Percentiles rank a stretch among this genome's conserved stretches.
Evolutionary conservation across 2,797 vertebrate genomes (phyloP).

Genomic region (Sphenodon punctatus): DNA sequence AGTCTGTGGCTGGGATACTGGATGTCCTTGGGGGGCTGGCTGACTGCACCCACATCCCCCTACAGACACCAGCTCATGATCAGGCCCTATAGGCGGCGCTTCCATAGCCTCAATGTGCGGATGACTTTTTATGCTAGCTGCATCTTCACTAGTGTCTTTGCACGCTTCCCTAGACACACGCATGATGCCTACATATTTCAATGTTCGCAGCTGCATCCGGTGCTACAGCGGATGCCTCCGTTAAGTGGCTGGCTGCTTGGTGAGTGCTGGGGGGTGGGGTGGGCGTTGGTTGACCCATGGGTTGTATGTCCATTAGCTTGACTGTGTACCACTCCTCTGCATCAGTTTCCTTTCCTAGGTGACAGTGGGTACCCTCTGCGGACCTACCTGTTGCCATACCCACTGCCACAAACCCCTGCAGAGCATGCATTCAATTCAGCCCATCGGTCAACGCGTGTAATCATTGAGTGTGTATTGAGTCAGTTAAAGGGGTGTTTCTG

Average conservation of each 20-base stretch:
- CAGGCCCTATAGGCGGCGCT: slow-evolving; percentile 11
- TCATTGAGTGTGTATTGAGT: slow-evolving; percentile 5
- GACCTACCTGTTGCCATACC: too few species aligned
- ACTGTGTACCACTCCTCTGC: neutral
- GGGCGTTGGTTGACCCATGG: too few species aligned
- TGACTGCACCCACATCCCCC: slow-evolving; percentile 15
- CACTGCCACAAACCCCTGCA: neutral
- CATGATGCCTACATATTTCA: slow-evolving; percentile 11
- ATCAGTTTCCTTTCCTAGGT: neutral
- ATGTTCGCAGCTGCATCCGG: slow-evolving; percentile 6
- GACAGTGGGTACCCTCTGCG: too few species aligned
- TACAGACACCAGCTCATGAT: slow-evolving; percentile 5
- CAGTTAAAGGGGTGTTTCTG: slow-evolving; percentile 14
- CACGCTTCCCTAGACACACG: slow-evolving; percentile 13
- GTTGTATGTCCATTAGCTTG: neutral
- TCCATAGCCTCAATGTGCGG: slow-evolving; percentile 20
- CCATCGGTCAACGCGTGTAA: neutral
- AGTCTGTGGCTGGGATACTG: slow-evolving; percentile 10
- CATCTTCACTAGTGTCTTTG: slow-evolving; percentile 6
- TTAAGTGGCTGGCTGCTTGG: slow-evolving; percentile 18
- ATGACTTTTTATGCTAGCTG: slow-evolving; percentile 5
- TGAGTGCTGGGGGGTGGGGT: neutral
- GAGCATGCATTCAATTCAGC: neutral
- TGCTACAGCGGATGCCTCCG: slow-evolving; percentile 11
- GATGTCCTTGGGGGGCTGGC: slow-evolving; percentile 15